Percentiles rank a stretch among this genome's conserved stretches.
Evolutionary conservation across 2,113 vertebrate genomes (phyloP).

Genomic region (Hippoglossus stenolepis): DNA sequence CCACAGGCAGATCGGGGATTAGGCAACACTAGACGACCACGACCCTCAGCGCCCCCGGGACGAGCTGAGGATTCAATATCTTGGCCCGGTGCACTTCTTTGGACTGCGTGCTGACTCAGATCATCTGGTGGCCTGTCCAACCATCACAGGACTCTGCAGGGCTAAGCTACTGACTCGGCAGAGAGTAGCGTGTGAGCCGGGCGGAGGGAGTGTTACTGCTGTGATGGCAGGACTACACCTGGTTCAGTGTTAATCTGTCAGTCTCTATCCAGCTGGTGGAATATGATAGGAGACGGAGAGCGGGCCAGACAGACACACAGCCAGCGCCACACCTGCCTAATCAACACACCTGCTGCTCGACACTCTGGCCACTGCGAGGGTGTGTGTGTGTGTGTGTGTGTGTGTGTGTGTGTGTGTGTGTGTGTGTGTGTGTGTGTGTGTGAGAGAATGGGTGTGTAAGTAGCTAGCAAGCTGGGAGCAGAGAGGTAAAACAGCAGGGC

Average conservation of each 20-base stretch:
- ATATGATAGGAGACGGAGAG: constrained; percentile 60
- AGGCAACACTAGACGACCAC: not conserved
- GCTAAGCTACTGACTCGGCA: constrained; percentile 60
- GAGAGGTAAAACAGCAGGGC: constrained; percentile 46
- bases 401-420: not conserved
- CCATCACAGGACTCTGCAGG: constrained; percentile 66
- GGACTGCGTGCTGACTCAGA: constrained; percentile 57
- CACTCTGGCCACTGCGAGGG: constrained; percentile 53
- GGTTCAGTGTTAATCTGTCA: constrained; percentile 72
- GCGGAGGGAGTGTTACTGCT: constrained; percentile 50
- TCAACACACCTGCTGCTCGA: constrained; percentile 73
- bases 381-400: constrained; percentile 10
- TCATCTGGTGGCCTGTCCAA: constrained; percentile 59
- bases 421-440: constrained; percentile 6
- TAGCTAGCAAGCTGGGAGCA: constrained; percentile 29
- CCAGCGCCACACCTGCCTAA: constrained; percentile 58
- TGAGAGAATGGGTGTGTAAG: constrained; percentile 13
- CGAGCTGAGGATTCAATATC: constrained; percentile 24
- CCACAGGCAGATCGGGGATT: not conserved
- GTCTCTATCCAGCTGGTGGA: constrained; percentile 64
- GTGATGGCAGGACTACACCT: constrained; percentile 48
- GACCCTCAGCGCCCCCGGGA: constrained; percentile 6
- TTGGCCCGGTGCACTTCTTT: constrained; percentile 15
- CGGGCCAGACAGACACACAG: constrained; percentile 44
- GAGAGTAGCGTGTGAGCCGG: constrained; percentile 41